These are phyloP conservation scores for Emys orbicularis DNA, from an alignment of 2,797 vertebrate species.

Conservation along the genomic window DNA sequence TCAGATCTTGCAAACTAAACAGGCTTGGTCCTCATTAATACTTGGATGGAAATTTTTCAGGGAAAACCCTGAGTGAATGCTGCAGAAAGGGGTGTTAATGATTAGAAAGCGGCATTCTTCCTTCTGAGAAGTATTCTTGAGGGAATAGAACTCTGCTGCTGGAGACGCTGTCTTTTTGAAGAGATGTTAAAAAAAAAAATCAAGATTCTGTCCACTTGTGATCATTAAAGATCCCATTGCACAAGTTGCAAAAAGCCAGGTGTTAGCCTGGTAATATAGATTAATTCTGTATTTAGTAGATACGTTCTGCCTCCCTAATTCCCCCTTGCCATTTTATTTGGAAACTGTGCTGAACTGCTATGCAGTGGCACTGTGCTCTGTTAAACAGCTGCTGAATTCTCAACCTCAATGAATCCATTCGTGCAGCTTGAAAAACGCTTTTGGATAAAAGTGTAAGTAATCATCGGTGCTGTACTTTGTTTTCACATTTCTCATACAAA, in stretches of 20 bases:
- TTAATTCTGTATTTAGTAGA: background rate
- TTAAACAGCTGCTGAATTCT: background rate
- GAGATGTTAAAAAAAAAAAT: background rate
- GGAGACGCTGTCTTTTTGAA: background rate
- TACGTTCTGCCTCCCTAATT: background rate
- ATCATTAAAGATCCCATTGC: background rate
- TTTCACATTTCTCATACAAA: background rate
- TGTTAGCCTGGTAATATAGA: background rate
- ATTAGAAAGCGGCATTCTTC: background rate
- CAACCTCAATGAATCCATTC: background rate
- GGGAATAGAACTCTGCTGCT: background rate
- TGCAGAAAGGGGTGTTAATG: background rate
- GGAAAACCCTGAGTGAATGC: background rate
- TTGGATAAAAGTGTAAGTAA: background rate
- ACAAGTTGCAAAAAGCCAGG: background rate
- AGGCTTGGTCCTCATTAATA: background rate
- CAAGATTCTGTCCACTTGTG: background rate
- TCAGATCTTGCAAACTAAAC: background rate
- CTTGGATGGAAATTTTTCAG: background rate
- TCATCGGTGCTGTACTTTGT: fast-evolving
- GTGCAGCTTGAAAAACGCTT: background rate
- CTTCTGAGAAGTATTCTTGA: background rate
- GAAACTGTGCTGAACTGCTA: background rate
- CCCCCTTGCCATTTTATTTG: background rate
- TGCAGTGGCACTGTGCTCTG: background rate